Evolutionary conservation across 2,888 invertebrate genomes (phyloP).

Genomic region (Ornithoptera priamus): DNA sequence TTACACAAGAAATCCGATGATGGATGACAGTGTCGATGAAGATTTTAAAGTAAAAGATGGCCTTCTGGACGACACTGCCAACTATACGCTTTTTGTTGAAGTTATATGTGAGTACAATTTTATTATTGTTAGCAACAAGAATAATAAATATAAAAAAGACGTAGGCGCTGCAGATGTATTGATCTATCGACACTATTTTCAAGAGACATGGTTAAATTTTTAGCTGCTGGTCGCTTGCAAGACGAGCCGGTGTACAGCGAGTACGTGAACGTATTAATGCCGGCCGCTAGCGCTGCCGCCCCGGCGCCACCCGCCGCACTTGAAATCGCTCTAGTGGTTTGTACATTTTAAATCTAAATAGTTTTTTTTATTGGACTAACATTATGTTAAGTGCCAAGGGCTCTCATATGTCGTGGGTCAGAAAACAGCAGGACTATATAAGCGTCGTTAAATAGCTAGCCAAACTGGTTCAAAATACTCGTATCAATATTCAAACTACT

Average conservation of each 20-base stretch:
- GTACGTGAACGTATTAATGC: slow-evolving; percentile 86
- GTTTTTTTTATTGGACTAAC: too few relatives aligned
- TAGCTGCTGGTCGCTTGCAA: slow-evolving; percentile 42
- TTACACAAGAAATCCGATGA: slow-evolving; percentile 29
- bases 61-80: slow-evolving; percentile 85
- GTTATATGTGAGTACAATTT: slow-evolving; percentile 83
- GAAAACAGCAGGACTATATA: too few relatives aligned
- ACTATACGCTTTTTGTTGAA: slow-evolving; percentile 93
- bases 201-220: background rate
- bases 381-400: too few relatives aligned
- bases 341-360: background rate
- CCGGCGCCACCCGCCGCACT: slow-evolving; percentile 65
- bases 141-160: too few relatives aligned
- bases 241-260: slow-evolving; percentile 85
- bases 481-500: too few relatives aligned
- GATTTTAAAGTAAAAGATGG: slow-evolving; percentile 41
- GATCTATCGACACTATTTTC: too few relatives aligned
- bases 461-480: too few relatives aligned
- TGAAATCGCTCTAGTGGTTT: slow-evolving; percentile 85
- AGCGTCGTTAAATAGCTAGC: too few relatives aligned
- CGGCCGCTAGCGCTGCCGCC: slow-evolving; percentile 79
- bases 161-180: too few relatives aligned
- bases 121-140: too few relatives aligned
- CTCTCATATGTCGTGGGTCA: too few relatives aligned
- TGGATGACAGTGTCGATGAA: slow-evolving; percentile 34